Evolutionary conservation across 2,797 vertebrate species (phyloP).

Genomic region (Enteromius mattozi): DNA sequence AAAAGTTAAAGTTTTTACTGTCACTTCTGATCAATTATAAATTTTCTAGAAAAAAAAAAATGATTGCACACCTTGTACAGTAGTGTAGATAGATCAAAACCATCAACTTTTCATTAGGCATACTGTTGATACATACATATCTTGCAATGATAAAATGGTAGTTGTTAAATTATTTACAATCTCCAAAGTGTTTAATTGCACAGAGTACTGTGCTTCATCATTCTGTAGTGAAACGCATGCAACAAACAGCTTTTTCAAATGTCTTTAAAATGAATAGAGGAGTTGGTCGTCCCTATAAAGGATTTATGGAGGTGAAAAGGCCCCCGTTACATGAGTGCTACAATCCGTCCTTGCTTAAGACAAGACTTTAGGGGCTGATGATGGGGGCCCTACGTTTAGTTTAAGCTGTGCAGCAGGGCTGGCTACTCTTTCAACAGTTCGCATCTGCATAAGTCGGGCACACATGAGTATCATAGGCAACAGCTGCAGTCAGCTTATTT

Average conservation of each 20-base stretch:
- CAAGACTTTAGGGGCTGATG: conserved; percentile 43
- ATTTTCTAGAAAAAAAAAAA: not conserved
- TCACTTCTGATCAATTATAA: not conserved
- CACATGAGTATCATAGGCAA: conserved; percentile 33
- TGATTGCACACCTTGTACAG: not conserved
- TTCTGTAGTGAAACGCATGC: conserved; percentile 15
- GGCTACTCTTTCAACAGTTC: conserved; percentile 77
- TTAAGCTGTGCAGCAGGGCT: conserved; percentile 75
- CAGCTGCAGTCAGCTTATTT: conserved; percentile 47
- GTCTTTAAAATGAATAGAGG: conserved; percentile 53
- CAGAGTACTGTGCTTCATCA: conserved; percentile 24
- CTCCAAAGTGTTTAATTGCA: conserved; percentile 37
- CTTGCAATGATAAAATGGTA: not conserved
- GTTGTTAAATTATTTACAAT: conserved; percentile 32
- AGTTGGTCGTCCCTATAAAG: conserved; percentile 1
- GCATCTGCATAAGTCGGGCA: conserved; percentile 60
- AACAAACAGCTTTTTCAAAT: conserved; percentile 27
- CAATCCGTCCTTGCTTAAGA: conserved; percentile 48
- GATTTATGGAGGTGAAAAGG: conserved; percentile 48
- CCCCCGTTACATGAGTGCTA: conserved; percentile 42
- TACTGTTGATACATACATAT: conserved; percentile 1
- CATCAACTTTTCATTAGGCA: conserved; percentile 1
- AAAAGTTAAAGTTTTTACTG: not conserved
- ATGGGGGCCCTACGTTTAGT: conserved; percentile 57
- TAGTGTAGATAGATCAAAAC: not conserved